Percentiles rank a stretch among this genome's conserved stretches.
Conservation (phyloP, 35 echinoderm and acorn worm genomes). For the Hemicentrotus pulcherrimus region DNA sequence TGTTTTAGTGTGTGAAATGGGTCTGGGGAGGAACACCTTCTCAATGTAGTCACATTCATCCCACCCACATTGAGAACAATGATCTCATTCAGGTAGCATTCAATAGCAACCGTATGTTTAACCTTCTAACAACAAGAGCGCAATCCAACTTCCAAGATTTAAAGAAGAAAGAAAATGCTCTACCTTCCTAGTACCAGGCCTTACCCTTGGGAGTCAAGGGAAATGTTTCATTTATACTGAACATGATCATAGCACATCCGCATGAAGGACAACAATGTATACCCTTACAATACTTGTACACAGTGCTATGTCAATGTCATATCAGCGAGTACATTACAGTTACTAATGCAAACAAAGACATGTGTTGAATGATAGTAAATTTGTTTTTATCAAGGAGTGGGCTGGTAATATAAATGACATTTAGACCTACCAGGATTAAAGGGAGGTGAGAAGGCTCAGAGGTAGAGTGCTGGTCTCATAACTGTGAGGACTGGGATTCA, state of each 20-base stretch:
- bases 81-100: not conserved
- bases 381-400: not conserved
- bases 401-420: not conserved
- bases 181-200: not conserved
- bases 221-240: not conserved
- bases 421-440: not conserved
- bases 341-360: not conserved
- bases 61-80: constrained; percentile 1
- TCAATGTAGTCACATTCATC: not conserved
- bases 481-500: no score
- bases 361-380: constrained; percentile 8
- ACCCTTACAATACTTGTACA: not conserved
- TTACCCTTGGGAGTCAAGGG: not conserved
- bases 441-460: not conserved
- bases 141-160: not conserved
- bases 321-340: not conserved
- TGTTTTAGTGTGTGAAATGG: not conserved
- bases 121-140: not conserved
- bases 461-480: no score
- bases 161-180: not conserved
- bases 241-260: not conserved
- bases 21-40: not conserved
- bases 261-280: not conserved
- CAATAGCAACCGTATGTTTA: not conserved
- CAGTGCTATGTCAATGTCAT: not conserved